These are phyloP conservation scores for Apolygus lucorum DNA, from an alignment of 1,140 invertebrate species.

Conservation along the genomic window DNA sequence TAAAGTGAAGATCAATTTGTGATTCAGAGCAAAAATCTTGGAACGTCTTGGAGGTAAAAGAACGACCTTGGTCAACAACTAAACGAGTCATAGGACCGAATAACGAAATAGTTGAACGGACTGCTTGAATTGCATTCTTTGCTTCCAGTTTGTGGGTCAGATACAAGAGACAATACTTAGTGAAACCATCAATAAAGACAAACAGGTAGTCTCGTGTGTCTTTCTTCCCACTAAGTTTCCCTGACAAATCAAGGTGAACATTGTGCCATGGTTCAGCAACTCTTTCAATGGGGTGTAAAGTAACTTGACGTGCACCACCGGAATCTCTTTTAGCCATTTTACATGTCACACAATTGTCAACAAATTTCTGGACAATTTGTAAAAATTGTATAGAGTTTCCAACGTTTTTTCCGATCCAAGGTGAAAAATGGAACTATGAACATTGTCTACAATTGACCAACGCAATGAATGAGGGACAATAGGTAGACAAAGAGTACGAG, in stretches of 20 bases:
- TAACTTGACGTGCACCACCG: constrained; percentile 13
- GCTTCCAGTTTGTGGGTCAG: constrained; percentile 7
- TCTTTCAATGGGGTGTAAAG: constrained; percentile 18
- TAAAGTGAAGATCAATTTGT: no score
- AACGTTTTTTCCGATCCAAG: no score
- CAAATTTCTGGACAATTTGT: constrained; percentile 20
- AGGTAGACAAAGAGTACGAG: no score
- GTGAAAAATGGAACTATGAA: no score
- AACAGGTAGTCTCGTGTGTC: constrained; percentile 25
- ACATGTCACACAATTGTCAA: constrained; percentile 21
- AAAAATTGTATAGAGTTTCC: no score
- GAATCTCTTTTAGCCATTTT: constrained; percentile 21
- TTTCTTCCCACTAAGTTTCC: constrained; percentile 21
- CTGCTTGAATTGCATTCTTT: constrained; percentile 7
- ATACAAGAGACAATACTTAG: constrained; percentile 1
- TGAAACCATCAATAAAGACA: constrained; percentile 29
- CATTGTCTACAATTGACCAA: no score
- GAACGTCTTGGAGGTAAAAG: constrained; percentile 36
- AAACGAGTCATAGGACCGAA: neutral
- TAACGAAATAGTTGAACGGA: neutral
- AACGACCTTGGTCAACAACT: constrained; percentile 5
- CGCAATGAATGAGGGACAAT: no score
- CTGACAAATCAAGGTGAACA: constrained; percentile 19
- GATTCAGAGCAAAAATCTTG: constrained; percentile 33
- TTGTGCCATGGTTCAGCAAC: constrained; percentile 4